phyloP scores from a whole-genome alignment of 2,113 vertebrate genomes.

The Pluvialis apricaria region DNA sequence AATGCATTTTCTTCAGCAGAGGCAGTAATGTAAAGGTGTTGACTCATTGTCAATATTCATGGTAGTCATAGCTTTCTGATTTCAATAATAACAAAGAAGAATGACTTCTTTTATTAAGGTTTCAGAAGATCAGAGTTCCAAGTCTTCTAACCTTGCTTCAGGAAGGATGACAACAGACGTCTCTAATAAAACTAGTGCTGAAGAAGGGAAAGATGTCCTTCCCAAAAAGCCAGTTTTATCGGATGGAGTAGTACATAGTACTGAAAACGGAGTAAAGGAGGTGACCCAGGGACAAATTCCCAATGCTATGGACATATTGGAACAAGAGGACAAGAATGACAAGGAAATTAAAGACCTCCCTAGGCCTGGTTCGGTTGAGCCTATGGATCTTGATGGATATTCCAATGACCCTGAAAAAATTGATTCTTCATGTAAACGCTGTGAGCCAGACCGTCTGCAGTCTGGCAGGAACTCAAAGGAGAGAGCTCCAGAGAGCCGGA shows the following conservation, averaged over 20 bases:
- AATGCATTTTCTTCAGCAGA: background rate
- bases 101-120: slow-evolving; percentile 41
- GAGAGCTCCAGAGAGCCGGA: slow-evolving; percentile 75
- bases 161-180: slow-evolving; percentile 87
- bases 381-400: slow-evolving; percentile 86
- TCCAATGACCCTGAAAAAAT: slow-evolving; percentile 65
- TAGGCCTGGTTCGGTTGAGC: slow-evolving; percentile 73
- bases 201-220: slow-evolving; percentile 82
- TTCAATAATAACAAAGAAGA: background rate
- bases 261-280: slow-evolving; percentile 75
- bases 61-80: background rate
- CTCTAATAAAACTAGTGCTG: slow-evolving; percentile 82
- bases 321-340: slow-evolving; percentile 64
- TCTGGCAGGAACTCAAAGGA: slow-evolving; percentile 66
- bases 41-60: background rate
- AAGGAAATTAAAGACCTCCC: slow-evolving; percentile 66
- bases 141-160: slow-evolving; percentile 32
- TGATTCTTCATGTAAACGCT: slow-evolving; percentile 42
- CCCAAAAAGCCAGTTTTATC: slow-evolving; percentile 79
- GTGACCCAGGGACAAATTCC: slow-evolving; percentile 64
- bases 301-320: slow-evolving; percentile 68
- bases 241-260: slow-evolving; percentile 65
- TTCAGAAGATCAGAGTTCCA: slow-evolving; percentile 63
- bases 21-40: background rate
- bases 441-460: slow-evolving; percentile 52